Evolutionary conservation across 2,113 vertebrate genomes (phyloP).

Genomic region (Otus sunia): DNA sequence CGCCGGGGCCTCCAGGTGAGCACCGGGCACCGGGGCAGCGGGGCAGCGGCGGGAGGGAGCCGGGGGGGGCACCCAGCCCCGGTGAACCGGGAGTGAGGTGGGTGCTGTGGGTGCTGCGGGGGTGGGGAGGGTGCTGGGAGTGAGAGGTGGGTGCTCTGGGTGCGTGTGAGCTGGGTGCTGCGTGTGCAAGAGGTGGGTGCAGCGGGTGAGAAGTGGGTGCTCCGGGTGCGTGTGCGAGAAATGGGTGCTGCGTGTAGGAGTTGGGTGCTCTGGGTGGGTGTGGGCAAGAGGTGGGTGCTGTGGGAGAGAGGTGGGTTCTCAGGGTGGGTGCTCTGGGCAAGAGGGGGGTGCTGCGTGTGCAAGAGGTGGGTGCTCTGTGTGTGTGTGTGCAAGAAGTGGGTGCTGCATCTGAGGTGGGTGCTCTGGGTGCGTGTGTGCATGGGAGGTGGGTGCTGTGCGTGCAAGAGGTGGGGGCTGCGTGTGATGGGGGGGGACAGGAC

Average conservation of each 20-base stretch:
- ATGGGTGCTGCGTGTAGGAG: neutral
- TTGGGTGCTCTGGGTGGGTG: neutral
- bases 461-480: neutral
- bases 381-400: neutral
- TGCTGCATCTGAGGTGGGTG: neutral
- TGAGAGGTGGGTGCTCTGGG: neutral
- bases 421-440: neutral
- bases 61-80: too few species aligned
- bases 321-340: neutral
- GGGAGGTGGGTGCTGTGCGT: neutral
- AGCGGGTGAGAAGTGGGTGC: neutral
- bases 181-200: neutral
- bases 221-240: neutral
- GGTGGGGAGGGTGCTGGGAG: neutral
- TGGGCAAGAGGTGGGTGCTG: neutral
- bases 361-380: neutral
- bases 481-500: neutral
- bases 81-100: neutral
- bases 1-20: constrained; percentile 78
- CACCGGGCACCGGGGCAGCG: neutral
- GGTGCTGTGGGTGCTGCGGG: neutral
- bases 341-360: neutral
- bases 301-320: too few species aligned
- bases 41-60: neutral
- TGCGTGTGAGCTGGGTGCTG: neutral